Conservation (phyloP, 37 sponge, comb jelly and placozoan genomes). For the Spongilla lacustris region DNA sequence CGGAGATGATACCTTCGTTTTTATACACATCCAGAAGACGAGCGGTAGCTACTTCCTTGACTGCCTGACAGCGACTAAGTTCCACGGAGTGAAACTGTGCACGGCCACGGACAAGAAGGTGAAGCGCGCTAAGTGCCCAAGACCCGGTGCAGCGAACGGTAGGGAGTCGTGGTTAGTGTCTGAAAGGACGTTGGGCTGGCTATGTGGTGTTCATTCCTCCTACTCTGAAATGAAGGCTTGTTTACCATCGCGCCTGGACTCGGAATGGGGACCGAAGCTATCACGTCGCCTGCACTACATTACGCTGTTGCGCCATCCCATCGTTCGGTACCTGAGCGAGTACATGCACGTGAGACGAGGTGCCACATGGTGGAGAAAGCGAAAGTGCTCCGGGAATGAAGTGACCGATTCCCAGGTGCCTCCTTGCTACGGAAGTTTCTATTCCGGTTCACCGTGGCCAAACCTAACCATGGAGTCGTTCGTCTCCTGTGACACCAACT, state of each 20-base stretch:
- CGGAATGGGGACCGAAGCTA: not conserved
- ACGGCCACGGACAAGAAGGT: not conserved
- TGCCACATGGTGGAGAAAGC: slow-evolving; percentile 59
- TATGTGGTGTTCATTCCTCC: slow-evolving; percentile 85
- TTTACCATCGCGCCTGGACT: slow-evolving; percentile 30
- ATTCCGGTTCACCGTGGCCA: slow-evolving; percentile 49
- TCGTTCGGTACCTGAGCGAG: slow-evolving; percentile 84
- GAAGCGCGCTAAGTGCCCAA: not conserved
- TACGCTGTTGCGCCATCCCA: slow-evolving; percentile 79
- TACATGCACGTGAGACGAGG: slow-evolving; percentile 80
- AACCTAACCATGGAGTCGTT: slow-evolving; percentile 68
- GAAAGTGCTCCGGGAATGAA: slow-evolving; percentile 28
- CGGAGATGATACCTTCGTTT: slow-evolving; percentile 60
- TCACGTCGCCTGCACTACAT: slow-evolving; percentile 38
- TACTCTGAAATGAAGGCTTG: slow-evolving; percentile 69
- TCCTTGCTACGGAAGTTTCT: slow-evolving; percentile 76
- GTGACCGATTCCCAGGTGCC: slow-evolving; percentile 46
- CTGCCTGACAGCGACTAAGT: slow-evolving; percentile 43
- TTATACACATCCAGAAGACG: slow-evolving; percentile 94
- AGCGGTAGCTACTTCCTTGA: slow-evolving; percentile 79
- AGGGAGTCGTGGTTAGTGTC: slow-evolving; percentile 78
- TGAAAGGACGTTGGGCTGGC: slow-evolving; percentile 83
- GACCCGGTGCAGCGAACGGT: not conserved
- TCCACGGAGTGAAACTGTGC: slow-evolving; percentile 12
- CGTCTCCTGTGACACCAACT: slow-evolving; percentile 74